Evolutionary conservation across 2,113 vertebrate species (phyloP).

Genomic region (Nannospalax galili): DNA sequence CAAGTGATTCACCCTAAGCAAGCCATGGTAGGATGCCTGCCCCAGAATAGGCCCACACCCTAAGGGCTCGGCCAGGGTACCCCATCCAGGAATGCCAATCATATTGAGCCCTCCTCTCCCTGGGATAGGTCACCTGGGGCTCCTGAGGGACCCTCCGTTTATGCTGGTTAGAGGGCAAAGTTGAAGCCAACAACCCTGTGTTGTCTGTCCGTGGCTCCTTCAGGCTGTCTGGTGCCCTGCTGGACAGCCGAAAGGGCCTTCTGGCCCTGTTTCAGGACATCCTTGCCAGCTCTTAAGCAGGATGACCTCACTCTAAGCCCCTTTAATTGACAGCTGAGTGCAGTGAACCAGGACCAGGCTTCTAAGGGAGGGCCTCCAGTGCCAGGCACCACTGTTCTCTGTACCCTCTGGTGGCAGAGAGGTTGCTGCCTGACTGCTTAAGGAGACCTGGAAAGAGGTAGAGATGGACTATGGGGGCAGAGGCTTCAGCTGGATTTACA

Average conservation of each 20-base stretch:
- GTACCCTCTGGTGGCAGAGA: background rate
- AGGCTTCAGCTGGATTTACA: background rate
- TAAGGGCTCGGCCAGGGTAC: background rate
- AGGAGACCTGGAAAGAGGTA: background rate
- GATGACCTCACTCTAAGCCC: background rate
- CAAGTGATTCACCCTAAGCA: constrained; percentile 53
- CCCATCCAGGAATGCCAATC: background rate
- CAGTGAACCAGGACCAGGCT: background rate
- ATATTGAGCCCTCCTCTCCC: background rate
- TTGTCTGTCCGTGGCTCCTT: background rate
- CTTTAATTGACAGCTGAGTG: constrained; percentile 29
- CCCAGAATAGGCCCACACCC: background rate
- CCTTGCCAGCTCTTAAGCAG: background rate
- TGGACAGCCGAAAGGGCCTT: background rate
- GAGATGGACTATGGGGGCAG: background rate
- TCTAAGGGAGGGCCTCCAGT: background rate
- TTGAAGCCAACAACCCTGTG: background rate
- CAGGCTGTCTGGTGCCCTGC: background rate
- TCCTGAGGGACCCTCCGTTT: background rate
- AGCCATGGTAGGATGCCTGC: background rate
- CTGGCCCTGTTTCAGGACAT: background rate
- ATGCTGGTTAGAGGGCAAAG: background rate
- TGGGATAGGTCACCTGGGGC: background rate
- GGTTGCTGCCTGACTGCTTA: background rate
- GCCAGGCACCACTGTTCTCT: constrained; percentile 45